A percentile compares a stretch with the other conserved stretches of the same genome.
Conservation (phyloP, 2,888 invertebrate genomes). For the Cephalotes varians region DNA sequence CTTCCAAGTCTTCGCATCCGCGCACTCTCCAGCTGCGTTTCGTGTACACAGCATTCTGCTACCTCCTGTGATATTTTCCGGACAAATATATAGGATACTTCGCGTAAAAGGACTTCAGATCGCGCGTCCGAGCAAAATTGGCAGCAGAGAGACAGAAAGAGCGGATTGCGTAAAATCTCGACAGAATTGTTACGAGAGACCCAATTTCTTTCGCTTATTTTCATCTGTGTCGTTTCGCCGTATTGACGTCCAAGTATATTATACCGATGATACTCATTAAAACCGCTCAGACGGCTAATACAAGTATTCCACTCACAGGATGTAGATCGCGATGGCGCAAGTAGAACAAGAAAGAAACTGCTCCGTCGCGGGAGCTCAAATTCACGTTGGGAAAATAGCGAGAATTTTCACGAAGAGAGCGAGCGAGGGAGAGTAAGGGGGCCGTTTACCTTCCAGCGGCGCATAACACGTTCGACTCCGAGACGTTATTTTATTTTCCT, state of each 20-base stretch:
- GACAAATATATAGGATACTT: constrained; percentile 9
- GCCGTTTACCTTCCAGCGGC: constrained; percentile 32
- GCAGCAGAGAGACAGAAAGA: neutral
- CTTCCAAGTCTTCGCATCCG: constrained; percentile 23
- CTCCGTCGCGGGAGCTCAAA: constrained; percentile 6
- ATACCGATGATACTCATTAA: neutral
- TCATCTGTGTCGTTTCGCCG: neutral
- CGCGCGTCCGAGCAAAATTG: neutral
- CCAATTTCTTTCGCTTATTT: neutral
- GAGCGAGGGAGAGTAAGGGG: neutral
- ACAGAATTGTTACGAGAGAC: neutral
- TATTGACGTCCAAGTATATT: neutral
- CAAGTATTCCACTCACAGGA: constrained; percentile 4
- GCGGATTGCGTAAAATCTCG: neutral
- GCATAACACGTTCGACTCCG: constrained; percentile 45
- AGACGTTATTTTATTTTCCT: constrained; percentile 45
- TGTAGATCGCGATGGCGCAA: constrained; percentile 15
- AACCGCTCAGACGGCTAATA: constrained; percentile 13
- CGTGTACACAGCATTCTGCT: neutral
- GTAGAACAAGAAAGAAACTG: constrained; percentile 9
- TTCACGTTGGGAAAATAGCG: constrained; percentile 46
- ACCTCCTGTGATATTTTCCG: constrained; percentile 14
- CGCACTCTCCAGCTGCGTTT: constrained; percentile 1
- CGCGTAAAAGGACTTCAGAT: neutral
- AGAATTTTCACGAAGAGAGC: constrained; percentile 8